A percentile compares a stretch with the other conserved stretches of the same genome.
phyloP scores from a whole-genome alignment of 2,888 invertebrate species.

The Copidosoma aretas region DNA sequence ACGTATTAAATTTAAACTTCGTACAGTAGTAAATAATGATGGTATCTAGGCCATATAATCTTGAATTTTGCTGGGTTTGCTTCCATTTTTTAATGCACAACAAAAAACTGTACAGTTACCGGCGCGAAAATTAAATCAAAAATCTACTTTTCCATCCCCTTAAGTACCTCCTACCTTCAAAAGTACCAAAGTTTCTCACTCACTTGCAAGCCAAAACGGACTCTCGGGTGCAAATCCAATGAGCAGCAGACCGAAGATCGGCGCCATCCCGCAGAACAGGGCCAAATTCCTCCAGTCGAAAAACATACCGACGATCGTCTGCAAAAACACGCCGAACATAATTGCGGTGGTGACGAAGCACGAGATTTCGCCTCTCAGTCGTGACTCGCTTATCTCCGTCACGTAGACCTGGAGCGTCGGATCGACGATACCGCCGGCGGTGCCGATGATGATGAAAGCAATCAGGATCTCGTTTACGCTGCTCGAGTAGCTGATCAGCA shows the following conservation, averaged over 20 bases:
- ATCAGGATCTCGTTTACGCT: not conserved
- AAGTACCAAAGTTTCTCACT: not conserved
- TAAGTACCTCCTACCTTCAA: not conserved
- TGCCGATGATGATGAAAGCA: conserved; percentile 5
- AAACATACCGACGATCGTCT: conserved; percentile 13
- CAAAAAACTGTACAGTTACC: no score
- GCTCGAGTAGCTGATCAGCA: conserved; percentile 4
- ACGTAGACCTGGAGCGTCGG: conserved; percentile 18
- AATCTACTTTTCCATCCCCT: not conserved
- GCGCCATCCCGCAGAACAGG: conserved; percentile 6
- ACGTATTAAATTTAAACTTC: no score
- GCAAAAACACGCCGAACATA: conserved; percentile 20
- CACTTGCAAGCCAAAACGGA: conserved; percentile 31
- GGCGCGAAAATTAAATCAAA: no score
- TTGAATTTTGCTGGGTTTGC: no score
- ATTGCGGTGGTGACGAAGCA: conserved; percentile 6
- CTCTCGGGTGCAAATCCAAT: conserved; percentile 23
- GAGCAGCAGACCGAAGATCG: not conserved
- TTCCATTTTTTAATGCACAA: no score
- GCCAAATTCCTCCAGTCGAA: conserved; percentile 18
- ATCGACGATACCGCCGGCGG: conserved; percentile 18
- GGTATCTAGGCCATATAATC: no score
- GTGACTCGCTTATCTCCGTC: conserved; percentile 23
- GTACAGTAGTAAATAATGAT: no score
- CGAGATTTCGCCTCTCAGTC: conserved; percentile 6